A percentile compares a stretch with the other conserved stretches of the same genome.
These are phyloP conservation scores for Leptinotarsa tumamoca DNA, from an alignment of 2,888 invertebrate species.

Conservation along the genomic window DNA sequence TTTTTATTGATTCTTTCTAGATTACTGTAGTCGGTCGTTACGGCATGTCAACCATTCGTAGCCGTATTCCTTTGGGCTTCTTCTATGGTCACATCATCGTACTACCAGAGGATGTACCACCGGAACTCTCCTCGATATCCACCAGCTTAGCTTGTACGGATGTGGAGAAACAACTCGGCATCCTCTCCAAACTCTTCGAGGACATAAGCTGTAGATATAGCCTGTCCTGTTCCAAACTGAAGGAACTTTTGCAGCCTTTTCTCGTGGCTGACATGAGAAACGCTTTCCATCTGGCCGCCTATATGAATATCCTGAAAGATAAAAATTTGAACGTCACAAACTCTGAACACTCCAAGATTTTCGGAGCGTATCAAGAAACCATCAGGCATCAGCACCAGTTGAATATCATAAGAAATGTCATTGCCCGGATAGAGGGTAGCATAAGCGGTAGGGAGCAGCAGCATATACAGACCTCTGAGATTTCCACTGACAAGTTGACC, in stretches of 20 bases:
- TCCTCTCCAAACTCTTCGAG: constrained; percentile 79
- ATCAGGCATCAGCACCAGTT: constrained; percentile 89
- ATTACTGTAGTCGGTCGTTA: constrained; percentile 92
- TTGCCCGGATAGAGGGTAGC: constrained; percentile 77
- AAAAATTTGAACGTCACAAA: constrained; percentile 57
- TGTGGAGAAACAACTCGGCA: constrained; percentile 72
- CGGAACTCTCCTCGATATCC: constrained; percentile 61
- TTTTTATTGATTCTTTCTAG: constrained; percentile 64
- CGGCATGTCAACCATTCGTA: constrained; percentile 90
- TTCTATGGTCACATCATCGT: constrained; percentile 92
- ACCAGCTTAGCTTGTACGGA: constrained; percentile 61
- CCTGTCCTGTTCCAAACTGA: constrained; percentile 86
- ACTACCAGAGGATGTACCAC: constrained; percentile 70
- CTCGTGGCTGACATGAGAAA: constrained; percentile 84
- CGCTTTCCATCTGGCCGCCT: constrained; percentile 86
- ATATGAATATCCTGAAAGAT: constrained; percentile 71
- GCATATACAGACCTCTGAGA: constrained; percentile 63
- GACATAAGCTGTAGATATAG: constrained; percentile 86
- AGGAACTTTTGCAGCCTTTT: constrained; percentile 82
- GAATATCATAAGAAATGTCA: constrained; percentile 83
- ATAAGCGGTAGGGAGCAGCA: constrained; percentile 33
- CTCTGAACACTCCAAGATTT: constrained; percentile 67
- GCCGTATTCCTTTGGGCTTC: constrained; percentile 91
- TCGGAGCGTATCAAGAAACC: constrained; percentile 77
- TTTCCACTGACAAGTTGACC: constrained; percentile 86